Evolutionary conservation across 2,888 invertebrate species (phyloP), one percentile per base, ranked within the genome.

Genomic region (Troides aeacus): DNA sequence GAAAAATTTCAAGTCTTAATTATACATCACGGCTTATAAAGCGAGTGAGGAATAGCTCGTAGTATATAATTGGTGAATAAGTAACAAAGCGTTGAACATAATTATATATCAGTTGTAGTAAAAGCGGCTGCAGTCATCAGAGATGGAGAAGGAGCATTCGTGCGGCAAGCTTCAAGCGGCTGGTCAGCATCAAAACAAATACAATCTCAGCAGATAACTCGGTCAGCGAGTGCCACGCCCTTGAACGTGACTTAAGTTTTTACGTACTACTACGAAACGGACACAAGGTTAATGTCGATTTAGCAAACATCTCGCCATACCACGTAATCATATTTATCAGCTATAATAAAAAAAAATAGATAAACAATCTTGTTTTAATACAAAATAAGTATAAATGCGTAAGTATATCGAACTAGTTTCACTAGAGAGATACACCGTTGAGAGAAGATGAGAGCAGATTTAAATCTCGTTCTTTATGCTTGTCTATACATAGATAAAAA

Each of bases 181-280:
- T 60, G 63, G 66, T 64, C 60, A 60, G 46, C 23, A 71, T 61
- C 70, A 67, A 64, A 71, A 68, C 67, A 70, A 70, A 70, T 64
- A 69, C 70, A 36, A 63, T 39, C 42, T 66, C 56, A 30, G 66
- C 77, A 74, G 72, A 74, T 80, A 84, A 75, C 77, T 82, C 82
- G 84, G 85, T 82, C 84, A 85, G 86, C 79, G 84, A 87, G 84
- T 87, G 88, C 81, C 72, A 67, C 74, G 81, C 71, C 88, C 88
- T 86, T 88, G 86, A 87, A 84, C 87, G 81, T 88, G 87, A 85
- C 81, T 82, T 77, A 68, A 61, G 77, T 78, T 82, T 81, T 82
- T 78, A 73, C 72, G 59, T 60, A 65, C 42, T 21, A 17, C 65
- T 30, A 30, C 7, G 24, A 53, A 42, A 30, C 42, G 50, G 64